Evolutionary conservation across 2,888 invertebrate genomes (phyloP).

Genomic region (Ichneumoninae sp.): DNA sequence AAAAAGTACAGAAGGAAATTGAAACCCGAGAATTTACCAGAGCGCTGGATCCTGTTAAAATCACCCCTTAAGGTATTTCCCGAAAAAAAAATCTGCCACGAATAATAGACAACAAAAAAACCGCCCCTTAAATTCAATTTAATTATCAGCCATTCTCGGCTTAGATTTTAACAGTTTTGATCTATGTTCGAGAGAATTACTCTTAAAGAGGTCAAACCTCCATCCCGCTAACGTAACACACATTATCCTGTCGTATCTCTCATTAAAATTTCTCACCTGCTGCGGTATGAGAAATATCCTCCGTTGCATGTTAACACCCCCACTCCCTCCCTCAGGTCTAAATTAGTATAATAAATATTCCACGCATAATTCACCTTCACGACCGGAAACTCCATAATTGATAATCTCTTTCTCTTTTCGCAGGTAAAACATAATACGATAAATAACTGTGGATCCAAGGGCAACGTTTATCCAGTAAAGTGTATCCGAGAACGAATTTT

Average conservation of each 20-base stretch:
- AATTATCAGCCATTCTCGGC: not conserved
- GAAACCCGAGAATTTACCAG: no score
- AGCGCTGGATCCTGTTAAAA: no score
- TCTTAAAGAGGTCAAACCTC: constrained; percentile 12
- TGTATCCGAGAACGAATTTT: not conserved
- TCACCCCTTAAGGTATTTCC: not conserved
- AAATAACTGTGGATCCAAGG: not conserved
- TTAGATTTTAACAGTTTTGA: constrained; percentile 17
- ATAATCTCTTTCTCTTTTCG: not conserved
- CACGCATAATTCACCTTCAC: not conserved
- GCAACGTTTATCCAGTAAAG: not conserved
- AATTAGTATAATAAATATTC: constrained; percentile 37
- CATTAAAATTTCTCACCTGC: constrained; percentile 25
- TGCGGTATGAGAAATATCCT: constrained; percentile 22
- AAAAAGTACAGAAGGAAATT: no score
- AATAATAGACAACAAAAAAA: not conserved
- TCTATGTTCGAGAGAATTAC: constrained; percentile 13
- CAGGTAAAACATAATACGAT: not conserved
- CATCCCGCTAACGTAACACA: not conserved
- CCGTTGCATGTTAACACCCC: not conserved
- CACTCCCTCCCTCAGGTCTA: not conserved
- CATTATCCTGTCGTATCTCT: constrained; percentile 42
- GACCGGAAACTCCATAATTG: not conserved
- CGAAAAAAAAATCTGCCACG: not conserved
- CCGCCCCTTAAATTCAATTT: not conserved